These are phyloP conservation scores for Dicaeum eximium DNA, from an alignment of 2,113 vertebrate genomes.

Conservation along the genomic window DNA sequence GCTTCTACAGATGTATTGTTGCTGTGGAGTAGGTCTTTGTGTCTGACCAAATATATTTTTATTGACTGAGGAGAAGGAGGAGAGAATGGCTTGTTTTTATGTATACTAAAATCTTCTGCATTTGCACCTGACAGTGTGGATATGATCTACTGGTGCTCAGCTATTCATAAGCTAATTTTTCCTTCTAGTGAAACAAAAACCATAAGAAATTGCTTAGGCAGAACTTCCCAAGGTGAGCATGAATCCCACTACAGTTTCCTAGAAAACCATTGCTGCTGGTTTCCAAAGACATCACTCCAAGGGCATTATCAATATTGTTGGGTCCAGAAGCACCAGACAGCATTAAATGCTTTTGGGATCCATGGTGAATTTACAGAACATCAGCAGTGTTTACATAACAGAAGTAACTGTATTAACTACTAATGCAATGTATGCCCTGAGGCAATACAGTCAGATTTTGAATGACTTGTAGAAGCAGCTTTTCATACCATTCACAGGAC, in stretches of 20 bases:
- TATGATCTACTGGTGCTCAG: background rate
- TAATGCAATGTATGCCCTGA: background rate
- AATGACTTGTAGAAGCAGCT: background rate
- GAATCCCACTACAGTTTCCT: background rate
- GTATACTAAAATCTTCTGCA: background rate
- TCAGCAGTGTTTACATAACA: slow-evolving; percentile 1
- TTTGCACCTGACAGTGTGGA: background rate
- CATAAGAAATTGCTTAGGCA: background rate
- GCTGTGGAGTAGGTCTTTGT: background rate
- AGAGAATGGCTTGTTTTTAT: background rate
- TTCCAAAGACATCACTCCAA: background rate
- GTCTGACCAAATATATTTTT: background rate
- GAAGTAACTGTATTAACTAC: background rate
- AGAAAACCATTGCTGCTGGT: background rate
- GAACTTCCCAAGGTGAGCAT: background rate
- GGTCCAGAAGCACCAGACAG: background rate
- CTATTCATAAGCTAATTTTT: background rate
- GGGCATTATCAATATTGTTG: background rate
- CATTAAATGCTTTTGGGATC: background rate
- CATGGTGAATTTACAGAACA: background rate
- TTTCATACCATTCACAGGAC: background rate
- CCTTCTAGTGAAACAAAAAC: background rate
- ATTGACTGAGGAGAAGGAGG: background rate
- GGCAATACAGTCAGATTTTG: background rate
- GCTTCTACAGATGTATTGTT: background rate